Base-by-base conservation (phyloP, 2,888 invertebrate species). In the Nemoura dubitans region DNA sequence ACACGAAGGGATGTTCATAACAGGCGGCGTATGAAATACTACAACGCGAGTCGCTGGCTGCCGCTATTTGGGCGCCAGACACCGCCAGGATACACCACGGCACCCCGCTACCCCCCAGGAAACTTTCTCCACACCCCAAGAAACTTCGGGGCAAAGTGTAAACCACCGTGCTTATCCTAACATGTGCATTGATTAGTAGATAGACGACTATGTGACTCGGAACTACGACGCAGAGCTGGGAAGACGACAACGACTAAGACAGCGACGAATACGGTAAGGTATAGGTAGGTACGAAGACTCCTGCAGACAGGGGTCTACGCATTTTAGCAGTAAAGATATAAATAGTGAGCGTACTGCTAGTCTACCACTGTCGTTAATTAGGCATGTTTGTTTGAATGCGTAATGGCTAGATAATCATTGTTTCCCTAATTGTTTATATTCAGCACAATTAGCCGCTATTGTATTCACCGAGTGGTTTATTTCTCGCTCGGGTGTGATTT, bases 51-150 rank as follows among this genome's bases (percentile, higher is more conserved):
- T 36, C 36, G 36, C 36, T 36, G 36, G 5, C 10, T 36, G 36
- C 36, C 36, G 5, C 10, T 36, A 10, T 10, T 10, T 21, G 59
- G 21, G 59, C 14, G 59, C n/a, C 59, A 59, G 59, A 59, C 59
- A 59, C 14, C 2, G 16, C 59, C 59, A 59, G 59, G 59, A 59
- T 59, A 59, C 21, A 59, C 2, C 21, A 59, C 2, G 21, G 59
- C 14, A 14, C 59, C 59, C 16, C 59, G n/a, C 2, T 7, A 14
- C 59, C 3, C 10, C 16, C 14, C 59, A 14, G 16, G 36, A 10
- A 59, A 59, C 59, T 59, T 59, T 59, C 59, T 59, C 59, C 59
- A 59, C 59, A 59, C 59, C 59, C 59, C 59, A 59, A 59, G 59
- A 59, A 59, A 59, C 59, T 59, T 59, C n/a, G 14, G 59, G 59